A percentile compares a stretch with the other conserved stretches of the same genome.
phyloP scores from a whole-genome alignment of 2,113 vertebrate genomes.

The Epinephelus cyanopodus region DNA sequence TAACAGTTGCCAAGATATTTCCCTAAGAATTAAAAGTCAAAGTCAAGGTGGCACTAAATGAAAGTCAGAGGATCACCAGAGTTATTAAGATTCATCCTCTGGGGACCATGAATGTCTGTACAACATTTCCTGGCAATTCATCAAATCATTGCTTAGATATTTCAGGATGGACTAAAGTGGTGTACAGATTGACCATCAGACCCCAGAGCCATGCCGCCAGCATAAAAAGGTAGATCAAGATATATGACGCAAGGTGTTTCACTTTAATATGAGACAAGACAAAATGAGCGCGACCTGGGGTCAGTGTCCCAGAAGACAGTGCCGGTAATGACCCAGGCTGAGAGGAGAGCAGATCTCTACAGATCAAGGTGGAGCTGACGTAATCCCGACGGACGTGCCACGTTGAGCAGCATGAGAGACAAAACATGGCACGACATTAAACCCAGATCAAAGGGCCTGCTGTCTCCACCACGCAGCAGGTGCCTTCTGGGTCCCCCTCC shows the following conservation, averaged over 20 bases:
- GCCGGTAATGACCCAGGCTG: conserved; percentile 59
- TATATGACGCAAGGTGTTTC: conserved; percentile 10
- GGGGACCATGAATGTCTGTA: not conserved
- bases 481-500: conserved; percentile 60
- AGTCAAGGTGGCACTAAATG: not conserved
- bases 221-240: conserved; percentile 20
- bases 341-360: conserved; percentile 60
- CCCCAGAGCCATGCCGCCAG: not conserved
- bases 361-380: conserved; percentile 71
- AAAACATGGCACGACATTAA: conserved; percentile 75
- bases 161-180: not conserved
- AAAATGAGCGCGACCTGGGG: conserved; percentile 38
- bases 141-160: not conserved
- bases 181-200: not conserved
- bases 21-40: not conserved
- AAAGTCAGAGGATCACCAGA: not conserved
- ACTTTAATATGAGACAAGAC: conserved; percentile 23
- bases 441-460: conserved; percentile 80
- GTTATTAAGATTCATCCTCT: not conserved
- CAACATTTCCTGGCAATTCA: not conserved
- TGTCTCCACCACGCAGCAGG: conserved; percentile 67
- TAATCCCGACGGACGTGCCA: conserved; percentile 74
- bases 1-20: not conserved
- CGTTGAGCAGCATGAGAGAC: conserved; percentile 61
- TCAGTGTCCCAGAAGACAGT: conserved; percentile 29